Evolutionary conservation across 2,797 vertebrate species (phyloP), one percentile per base, ranked within the genome.

Genomic region (Lateolabrax maculatus): DNA sequence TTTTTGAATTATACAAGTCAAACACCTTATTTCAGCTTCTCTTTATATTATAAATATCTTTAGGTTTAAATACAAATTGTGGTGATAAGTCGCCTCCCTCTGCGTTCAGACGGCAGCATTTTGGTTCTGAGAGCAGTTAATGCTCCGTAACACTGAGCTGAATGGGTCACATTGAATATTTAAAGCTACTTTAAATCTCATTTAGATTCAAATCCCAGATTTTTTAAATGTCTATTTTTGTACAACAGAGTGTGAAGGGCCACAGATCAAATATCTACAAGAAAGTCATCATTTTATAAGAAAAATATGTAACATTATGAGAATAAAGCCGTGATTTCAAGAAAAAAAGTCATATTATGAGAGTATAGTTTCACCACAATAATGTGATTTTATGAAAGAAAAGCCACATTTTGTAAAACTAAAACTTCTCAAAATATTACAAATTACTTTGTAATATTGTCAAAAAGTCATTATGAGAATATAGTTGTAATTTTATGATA

Each of bases 11-110:
- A 91, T 95, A 96, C 94, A 96, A 55, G 60, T 79, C 78, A 70
- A 84, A 88, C 90, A 37, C 91, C 91, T 60, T 90, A 92, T 94
- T 89, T 85, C 93, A 94, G 94, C 94, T 94, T 93, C 94, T 94
- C 92, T 93, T 92, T 95, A 95, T 77, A 85, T 87, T 70, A 97
- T 97, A 97, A 97, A 97, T 97, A 97, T 68, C 63, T 89, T 58
- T 9, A 67, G 70, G 95, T 95, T 96, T 95, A 96, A 97, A 96
- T 96, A 96, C 93, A 96, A 93, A 91, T 90, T 84, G 85, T 89
- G 87, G 71, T 67, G 73, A 75, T 79, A 80, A 62, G 43, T 34
- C 0, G n/a, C 65, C 37, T 79, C 65, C 62, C 75, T 84, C 65
- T 34, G 39, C 6, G 21, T 61, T 75, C 71, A 81, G 62, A 87